Base-by-base conservation (phyloP, 2,113 vertebrate genomes). In the Crotalus horridus region DNA sequence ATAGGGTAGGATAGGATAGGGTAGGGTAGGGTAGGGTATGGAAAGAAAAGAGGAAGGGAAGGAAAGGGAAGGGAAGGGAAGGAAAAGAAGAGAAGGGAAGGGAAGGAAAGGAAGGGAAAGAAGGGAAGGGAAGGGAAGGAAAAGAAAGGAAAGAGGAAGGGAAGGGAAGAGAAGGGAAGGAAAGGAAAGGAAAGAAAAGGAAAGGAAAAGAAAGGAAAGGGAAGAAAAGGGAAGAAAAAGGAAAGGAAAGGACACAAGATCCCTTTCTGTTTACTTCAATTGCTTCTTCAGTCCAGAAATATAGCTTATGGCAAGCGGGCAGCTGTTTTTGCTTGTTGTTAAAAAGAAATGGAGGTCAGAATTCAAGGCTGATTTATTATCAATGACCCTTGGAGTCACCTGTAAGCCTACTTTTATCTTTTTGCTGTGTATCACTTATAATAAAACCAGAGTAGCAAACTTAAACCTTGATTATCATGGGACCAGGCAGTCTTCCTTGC, bases 1-100 rank as follows among this genome's bases (percentile, higher is more conserved):
- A 7, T 1, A 24, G 2, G 1, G 7, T 1, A 3, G 6, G 48
- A 1, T 1, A 48, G 5, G 48, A 6, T 6, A 48, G 5, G 48
- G 48, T 6, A 48, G 5, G 48, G 48, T 6, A 48, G 5, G 48
- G 1, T n/a, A 48, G 7, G 39, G 39, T 39, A 8, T n/a, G 48
- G 48, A 9, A 59, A 24, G 56, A 6, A 9, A 59, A 58, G 3
- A 3, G 54, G 9, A 15, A 54, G 53, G 55, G 6, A 20, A 8
- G 21, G 56, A 7, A 1, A 8, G 21, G 21, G 0, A 58, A 6
- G 4, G 20, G 21, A 4, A 8, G 56, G 20, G 20, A 23, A 23
- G 56, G 48, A 8, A 48, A 58, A 6, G 56, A 58, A 17, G 1
- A 0, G 54, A 17, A 55, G 17, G 54, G 54, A 55, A 55, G 17